Evolutionary conservation across 2,888 invertebrate species (phyloP).

Genomic region (Penaeus monodon): DNA sequence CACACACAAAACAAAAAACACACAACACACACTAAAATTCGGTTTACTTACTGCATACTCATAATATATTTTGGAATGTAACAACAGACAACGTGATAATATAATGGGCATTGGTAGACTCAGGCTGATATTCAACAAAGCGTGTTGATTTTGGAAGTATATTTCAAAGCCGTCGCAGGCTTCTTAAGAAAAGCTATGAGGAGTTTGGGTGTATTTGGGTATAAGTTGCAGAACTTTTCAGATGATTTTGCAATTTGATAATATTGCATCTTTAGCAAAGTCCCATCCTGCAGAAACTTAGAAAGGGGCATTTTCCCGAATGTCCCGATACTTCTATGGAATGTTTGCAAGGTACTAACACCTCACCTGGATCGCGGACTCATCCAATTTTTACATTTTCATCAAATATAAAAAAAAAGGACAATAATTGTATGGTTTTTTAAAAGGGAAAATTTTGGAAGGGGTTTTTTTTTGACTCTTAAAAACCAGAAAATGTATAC

Average conservation of each 20-base stretch:
- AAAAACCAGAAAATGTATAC: neutral
- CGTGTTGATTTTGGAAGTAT: neutral
- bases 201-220: neutral
- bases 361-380: no score
- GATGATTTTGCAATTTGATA: neutral
- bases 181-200: neutral
- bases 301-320: neutral
- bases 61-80: no score
- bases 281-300: neutral
- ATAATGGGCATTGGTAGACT: constrained; percentile 9
- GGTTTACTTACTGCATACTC: no score
- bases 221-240: constrained; percentile 6
- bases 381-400: neutral
- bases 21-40: no score
- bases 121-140: constrained; percentile 3
- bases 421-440: neutral
- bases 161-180: neutral
- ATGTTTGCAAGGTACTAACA: no score
- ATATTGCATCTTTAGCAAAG: neutral
- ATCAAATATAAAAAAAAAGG: neutral
- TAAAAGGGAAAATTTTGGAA: neutral
- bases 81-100: constrained; percentile 1
- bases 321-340: neutral
- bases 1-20: no score
- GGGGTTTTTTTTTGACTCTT: neutral